Conservation (phyloP, 2,888 invertebrate genomes). For the Erpobdella octoculata region DNA sequence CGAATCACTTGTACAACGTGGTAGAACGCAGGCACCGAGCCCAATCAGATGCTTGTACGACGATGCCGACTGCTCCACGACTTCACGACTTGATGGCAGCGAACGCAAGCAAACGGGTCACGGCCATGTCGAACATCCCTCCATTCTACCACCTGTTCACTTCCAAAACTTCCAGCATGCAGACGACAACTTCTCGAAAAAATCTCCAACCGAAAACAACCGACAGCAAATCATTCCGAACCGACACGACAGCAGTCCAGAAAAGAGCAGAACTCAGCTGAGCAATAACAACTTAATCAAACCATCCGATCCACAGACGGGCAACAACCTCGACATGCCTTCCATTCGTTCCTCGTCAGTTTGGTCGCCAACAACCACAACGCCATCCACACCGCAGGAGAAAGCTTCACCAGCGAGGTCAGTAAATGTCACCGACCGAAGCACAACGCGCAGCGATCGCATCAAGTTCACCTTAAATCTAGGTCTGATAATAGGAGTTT, state of each 20-base stretch:
- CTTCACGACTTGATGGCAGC: background rate
- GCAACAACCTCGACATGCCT: background rate
- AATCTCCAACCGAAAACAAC: too few species aligned
- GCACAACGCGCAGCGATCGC: too few species aligned
- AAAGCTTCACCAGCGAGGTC: background rate
- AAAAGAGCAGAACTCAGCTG: background rate
- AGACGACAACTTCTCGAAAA: too few species aligned
- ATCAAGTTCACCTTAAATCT: constrained; percentile 8
- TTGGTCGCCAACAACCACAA: background rate
- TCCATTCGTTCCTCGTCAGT: background rate
- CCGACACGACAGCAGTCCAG: background rate
- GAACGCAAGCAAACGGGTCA: background rate
- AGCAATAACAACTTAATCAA: background rate
- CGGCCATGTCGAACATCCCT: background rate
- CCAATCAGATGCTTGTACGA: constrained; percentile 19
- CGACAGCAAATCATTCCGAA: too few species aligned
- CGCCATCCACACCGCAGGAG: background rate
- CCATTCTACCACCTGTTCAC: background rate
- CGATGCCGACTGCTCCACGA: constrained; percentile 22
- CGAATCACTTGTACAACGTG: background rate
- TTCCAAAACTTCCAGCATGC: background rate
- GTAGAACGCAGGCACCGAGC: background rate
- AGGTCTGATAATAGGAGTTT: constrained; percentile 21
- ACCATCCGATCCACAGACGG: background rate
- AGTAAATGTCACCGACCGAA: constrained; percentile 11